These are phyloP conservation scores for Hypolimnas misippus DNA, from an alignment of 2,888 invertebrate species.

Conservation along the genomic window DNA sequence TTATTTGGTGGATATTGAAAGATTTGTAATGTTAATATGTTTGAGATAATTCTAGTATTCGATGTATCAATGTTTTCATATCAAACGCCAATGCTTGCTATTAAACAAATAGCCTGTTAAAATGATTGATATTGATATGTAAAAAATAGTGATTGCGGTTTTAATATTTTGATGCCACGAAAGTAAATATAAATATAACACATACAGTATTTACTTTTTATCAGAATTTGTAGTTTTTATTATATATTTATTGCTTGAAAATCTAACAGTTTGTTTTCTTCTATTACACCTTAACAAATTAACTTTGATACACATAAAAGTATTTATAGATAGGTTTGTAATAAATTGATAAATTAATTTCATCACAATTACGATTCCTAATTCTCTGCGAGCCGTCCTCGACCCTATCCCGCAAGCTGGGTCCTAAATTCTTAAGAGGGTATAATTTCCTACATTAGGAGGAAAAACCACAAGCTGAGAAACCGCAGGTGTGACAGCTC, in stretches of 20 bases:
- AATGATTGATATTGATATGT: conserved; percentile 9
- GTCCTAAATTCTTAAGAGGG: conserved; percentile 49
- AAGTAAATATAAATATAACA: neutral
- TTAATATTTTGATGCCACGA: neutral
- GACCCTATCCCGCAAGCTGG: conserved; percentile 25
- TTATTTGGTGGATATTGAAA: conserved; percentile 15
- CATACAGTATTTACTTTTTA: neutral
- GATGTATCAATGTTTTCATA: neutral
- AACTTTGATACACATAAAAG: too few relatives aligned
- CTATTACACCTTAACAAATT: too few relatives aligned
- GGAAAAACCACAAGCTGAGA: conserved; percentile 46
- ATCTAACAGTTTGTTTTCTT: too few relatives aligned
- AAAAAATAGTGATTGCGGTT: conserved; percentile 2
- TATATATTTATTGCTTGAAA: too few relatives aligned
- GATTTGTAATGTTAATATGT: neutral
- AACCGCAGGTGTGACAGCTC: conserved; percentile 42
- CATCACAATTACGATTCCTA: conserved; percentile 15
- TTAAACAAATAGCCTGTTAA: conserved; percentile 3
- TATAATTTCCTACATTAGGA: conserved; percentile 49
- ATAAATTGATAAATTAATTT: conserved; percentile 27
- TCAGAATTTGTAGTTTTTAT: too few relatives aligned
- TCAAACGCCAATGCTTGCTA: conserved; percentile 4
- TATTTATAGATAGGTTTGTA: too few relatives aligned
- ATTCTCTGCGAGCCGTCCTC: conserved; percentile 25
- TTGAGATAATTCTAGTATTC: neutral